phyloP scores from a whole-genome alignment of 2,888 invertebrate genomes.

The Bursaphelenchus okinawaensis region DNA sequence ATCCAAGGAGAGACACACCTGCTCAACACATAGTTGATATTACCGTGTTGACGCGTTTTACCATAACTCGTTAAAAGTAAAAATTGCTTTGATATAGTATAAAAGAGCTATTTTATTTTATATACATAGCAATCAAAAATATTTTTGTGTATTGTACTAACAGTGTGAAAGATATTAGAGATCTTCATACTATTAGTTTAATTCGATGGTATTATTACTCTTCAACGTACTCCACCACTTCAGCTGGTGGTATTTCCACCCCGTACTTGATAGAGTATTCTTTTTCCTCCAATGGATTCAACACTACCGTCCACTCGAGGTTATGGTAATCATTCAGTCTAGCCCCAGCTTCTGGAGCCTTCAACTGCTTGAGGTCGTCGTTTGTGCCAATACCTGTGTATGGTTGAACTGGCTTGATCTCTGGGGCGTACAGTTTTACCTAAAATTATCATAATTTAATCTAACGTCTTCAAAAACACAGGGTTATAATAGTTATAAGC shows the following conservation, averaged over 20 bases:
- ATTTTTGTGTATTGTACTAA: not conserved
- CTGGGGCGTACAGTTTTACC: slow-evolving; percentile 24
- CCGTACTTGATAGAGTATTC: slow-evolving; percentile 46
- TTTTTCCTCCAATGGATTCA: slow-evolving; percentile 42
- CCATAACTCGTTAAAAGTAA: too few species aligned
- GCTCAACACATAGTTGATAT: too few species aligned
- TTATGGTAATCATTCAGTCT: slow-evolving; percentile 46
- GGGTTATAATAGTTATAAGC: not conserved
- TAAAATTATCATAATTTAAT: slow-evolving; percentile 10
- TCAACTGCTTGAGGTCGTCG: slow-evolving; percentile 3
- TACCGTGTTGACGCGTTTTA: too few species aligned
- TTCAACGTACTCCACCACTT: slow-evolving; percentile 32
- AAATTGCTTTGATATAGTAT: too few species aligned
- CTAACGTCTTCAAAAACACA: not conserved
- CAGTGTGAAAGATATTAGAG: not conserved
- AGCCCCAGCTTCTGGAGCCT: slow-evolving; percentile 30
- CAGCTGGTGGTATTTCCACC: slow-evolving; percentile 45
- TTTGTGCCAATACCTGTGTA: not conserved
- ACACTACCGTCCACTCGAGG: slow-evolving; percentile 45
- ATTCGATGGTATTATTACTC: not conserved
- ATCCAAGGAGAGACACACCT: not conserved
- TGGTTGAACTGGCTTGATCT: slow-evolving; percentile 8
- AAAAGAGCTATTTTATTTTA: too few species aligned
- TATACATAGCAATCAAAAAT: not conserved
- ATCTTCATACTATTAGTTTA: too few species aligned